Conservation (phyloP, 30 jellyfish, hydroid and myxozoan species). For the Pseudorhiza aurosa region DNA sequence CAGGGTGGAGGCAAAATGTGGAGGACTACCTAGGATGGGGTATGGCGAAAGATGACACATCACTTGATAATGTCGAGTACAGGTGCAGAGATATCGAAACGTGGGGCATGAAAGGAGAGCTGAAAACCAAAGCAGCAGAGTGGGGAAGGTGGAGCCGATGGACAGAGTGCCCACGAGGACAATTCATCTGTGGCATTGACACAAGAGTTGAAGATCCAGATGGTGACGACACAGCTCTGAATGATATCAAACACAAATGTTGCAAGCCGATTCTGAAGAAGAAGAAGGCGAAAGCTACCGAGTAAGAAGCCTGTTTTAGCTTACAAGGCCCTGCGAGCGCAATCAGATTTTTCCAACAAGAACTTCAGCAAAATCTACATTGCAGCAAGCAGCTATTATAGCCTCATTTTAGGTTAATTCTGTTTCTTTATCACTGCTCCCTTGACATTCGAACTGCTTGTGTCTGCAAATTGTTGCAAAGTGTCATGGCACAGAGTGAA, state of each 20-base stretch:
- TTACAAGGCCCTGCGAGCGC: too few species aligned
- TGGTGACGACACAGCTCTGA: slow-evolving; percentile 65
- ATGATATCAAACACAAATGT: slow-evolving; percentile 55
- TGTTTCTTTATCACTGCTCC: too few species aligned
- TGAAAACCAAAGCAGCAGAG: slow-evolving; percentile 12
- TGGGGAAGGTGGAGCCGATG: slow-evolving; percentile 62
- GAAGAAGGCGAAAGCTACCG: slow-evolving; percentile 8
- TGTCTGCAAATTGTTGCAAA: too few species aligned
- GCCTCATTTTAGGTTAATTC: too few species aligned
- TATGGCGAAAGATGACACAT: slow-evolving; percentile 29
- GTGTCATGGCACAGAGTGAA: too few species aligned
- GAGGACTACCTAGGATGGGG: background rate
- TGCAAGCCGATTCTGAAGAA: slow-evolving; percentile 9
- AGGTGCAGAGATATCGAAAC: slow-evolving; percentile 11
- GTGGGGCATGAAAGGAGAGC: background rate
- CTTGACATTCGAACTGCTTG: too few species aligned
- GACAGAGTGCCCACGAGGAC: slow-evolving; percentile 45
- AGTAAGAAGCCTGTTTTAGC: too few species aligned
- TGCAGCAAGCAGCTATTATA: too few species aligned
- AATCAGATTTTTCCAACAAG: too few species aligned
- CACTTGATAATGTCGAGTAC: slow-evolving; percentile 32
- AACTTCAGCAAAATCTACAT: too few species aligned
- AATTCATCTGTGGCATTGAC: slow-evolving; percentile 56
- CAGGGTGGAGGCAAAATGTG: slow-evolving; percentile 68
- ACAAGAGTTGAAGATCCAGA: slow-evolving; percentile 63